Evolutionary conservation across 2,888 invertebrate genomes (phyloP).

Genomic region (Myopa tessellatipennis): DNA sequence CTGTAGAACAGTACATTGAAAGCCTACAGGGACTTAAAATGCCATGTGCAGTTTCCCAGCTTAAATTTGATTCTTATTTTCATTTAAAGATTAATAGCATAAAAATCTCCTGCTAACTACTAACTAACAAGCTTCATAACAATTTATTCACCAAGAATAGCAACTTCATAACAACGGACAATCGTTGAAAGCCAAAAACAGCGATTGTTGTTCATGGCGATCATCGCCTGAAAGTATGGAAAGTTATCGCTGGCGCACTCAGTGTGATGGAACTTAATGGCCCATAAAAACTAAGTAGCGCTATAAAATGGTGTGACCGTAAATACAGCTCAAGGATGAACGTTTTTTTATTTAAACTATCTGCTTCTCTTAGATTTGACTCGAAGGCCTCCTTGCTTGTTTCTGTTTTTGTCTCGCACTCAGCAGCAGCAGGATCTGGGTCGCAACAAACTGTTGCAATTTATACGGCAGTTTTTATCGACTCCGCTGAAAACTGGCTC

Average conservation of each 20-base stretch:
- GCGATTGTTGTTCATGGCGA: not conserved
- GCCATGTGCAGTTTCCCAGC: too few species aligned
- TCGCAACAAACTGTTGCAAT: conserved; percentile 16
- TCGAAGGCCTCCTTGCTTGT: not conserved
- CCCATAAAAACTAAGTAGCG: conserved; percentile 60
- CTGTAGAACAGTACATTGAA: too few species aligned
- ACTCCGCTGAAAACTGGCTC: not conserved
- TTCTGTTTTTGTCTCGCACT: not conserved
- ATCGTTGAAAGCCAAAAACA: not conserved
- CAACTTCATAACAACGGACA: not conserved
- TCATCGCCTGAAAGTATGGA: conserved; percentile 12
- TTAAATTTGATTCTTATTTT: too few species aligned
- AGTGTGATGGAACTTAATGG: conserved; percentile 62
- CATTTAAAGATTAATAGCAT: too few species aligned
- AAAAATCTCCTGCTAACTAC: too few species aligned
- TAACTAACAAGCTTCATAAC: too few species aligned
- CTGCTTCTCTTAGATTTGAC: conserved; percentile 11
- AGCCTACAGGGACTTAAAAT: too few species aligned
- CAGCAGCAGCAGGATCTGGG: not conserved
- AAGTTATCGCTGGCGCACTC: not conserved
- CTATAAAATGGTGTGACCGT: conserved; percentile 3
- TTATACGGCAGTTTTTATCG: not conserved
- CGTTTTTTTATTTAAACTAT: not conserved
- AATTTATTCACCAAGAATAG: not conserved
- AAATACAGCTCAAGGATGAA: conserved; percentile 7